Percentiles rank a stretch among this genome's conserved stretches.
phyloP scores from a whole-genome alignment of 30 jellyfish, hydroid and myxozoan species.

The Catostylus mosaicus region DNA sequence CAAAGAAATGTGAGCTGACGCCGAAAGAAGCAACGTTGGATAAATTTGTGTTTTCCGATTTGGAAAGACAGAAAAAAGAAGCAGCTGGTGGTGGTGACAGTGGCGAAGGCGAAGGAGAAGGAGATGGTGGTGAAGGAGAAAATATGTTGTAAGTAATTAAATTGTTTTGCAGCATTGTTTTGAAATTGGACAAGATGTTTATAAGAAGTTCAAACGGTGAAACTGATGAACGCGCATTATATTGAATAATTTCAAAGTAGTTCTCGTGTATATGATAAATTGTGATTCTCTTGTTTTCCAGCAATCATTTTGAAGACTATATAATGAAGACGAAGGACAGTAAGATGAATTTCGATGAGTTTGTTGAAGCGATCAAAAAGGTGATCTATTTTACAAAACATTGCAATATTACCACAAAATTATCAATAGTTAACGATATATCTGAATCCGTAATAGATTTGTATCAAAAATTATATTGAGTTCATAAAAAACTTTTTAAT shows the following conservation, averaged over 20 bases:
- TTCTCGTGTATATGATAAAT: too few species aligned
- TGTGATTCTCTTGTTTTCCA: too few species aligned
- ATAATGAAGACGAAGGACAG: not conserved
- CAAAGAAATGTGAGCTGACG: constrained; percentile 63
- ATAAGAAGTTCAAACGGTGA: too few species aligned
- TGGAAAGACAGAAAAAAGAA: constrained; percentile 64
- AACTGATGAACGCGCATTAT: too few species aligned
- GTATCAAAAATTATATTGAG: too few species aligned
- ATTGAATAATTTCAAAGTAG: not conserved
- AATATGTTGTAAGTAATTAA: not conserved
- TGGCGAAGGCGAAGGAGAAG: constrained; percentile 18
- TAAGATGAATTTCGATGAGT: constrained; percentile 18
- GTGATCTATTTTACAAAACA: too few species aligned
- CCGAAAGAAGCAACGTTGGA: constrained; percentile 77
- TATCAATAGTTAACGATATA: too few species aligned
- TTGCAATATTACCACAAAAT: too few species aligned
- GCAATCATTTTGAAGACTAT: constrained; percentile 30
- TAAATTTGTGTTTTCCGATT: constrained; percentile 66
- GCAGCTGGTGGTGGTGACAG: constrained; percentile 19
- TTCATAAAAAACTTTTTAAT: too few species aligned
- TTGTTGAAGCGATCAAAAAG: constrained; percentile 40
- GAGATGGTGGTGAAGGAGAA: constrained; percentile 7
- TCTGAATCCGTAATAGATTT: too few species aligned
- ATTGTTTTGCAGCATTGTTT: not conserved
- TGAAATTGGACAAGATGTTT: too few species aligned